phyloP scores from a whole-genome alignment of 2,113 vertebrate species.

The Heterotilapia buettikoferi region DNA sequence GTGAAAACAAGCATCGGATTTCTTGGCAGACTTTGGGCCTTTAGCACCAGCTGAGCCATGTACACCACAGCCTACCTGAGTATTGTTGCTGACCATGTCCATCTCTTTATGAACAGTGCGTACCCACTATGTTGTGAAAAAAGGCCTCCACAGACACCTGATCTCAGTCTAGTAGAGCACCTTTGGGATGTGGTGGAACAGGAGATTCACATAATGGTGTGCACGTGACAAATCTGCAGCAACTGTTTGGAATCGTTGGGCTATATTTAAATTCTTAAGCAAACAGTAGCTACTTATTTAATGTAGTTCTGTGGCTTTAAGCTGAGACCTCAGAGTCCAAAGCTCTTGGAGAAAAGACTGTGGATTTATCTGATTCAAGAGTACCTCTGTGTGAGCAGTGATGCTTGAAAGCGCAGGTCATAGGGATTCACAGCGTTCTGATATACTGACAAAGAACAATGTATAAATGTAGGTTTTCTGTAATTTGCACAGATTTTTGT shows the following conservation, averaged over 20 bases:
- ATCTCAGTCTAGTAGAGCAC: not conserved
- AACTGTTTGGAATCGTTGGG: not conserved
- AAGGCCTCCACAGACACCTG: not conserved
- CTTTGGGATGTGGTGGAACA: not conserved
- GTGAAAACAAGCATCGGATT: not conserved
- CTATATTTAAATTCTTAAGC: not conserved
- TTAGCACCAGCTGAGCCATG: not conserved
- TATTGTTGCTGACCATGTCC: not conserved
- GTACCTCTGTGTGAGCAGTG: not conserved
- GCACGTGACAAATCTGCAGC: not conserved
- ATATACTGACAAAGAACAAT: not conserved
- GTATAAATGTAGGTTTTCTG: not conserved
- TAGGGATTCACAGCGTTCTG: not conserved
- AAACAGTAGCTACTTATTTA: not conserved
- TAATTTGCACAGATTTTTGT: not conserved
- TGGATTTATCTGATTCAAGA: not conserved
- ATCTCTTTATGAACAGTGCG: fast-evolving
- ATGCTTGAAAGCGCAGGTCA: not conserved
- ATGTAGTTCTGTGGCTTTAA: not conserved
- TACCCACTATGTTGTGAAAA: not conserved
- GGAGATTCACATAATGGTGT: not conserved
- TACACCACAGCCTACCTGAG: not conserved
- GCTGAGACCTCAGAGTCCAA: not conserved
- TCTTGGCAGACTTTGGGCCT: not conserved
- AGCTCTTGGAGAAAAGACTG: not conserved